Conservation (phyloP, 1,140 invertebrate species). For the Drosophila suzukii region DNA sequence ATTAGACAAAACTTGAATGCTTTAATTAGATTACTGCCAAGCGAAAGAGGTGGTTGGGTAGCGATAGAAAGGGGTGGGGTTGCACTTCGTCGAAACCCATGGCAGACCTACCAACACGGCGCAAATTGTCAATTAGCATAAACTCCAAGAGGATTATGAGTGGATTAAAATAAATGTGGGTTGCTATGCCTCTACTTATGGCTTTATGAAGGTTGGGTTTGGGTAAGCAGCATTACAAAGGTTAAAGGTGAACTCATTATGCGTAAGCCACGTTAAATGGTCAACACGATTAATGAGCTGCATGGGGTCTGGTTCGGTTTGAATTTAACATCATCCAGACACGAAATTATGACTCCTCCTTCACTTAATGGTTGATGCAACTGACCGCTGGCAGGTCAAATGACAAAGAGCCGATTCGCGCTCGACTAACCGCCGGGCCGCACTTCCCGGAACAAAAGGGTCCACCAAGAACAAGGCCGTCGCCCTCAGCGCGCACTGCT, state of each 20-base stretch:
- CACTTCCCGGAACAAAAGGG: slow-evolving; percentile 25
- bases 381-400: slow-evolving; percentile 29
- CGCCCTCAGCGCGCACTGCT: neutral
- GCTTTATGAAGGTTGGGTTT: neutral
- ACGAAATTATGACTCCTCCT: slow-evolving; percentile 12
- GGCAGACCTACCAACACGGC: slow-evolving; percentile 9
- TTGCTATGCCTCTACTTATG: slow-evolving; percentile 12
- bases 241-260: slow-evolving; percentile 52
- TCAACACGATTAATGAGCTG: slow-evolving; percentile 33
- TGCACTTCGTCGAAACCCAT: slow-evolving; percentile 40
- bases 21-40: slow-evolving; percentile 62
- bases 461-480: slow-evolving; percentile 15
- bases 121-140: slow-evolving; percentile 61
- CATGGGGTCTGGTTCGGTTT: neutral
- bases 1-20: slow-evolving; percentile 70
- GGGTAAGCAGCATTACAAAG: slow-evolving; percentile 46
- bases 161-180: slow-evolving; percentile 67
- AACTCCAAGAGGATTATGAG: slow-evolving; percentile 61
- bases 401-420: slow-evolving; percentile 45
- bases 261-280: slow-evolving; percentile 38
- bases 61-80: neutral
- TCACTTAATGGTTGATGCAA: slow-evolving; percentile 49
- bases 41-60: neutral
- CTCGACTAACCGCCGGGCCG: slow-evolving; percentile 24
- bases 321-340: slow-evolving; percentile 1